Evolutionary conservation across 2,113 vertebrate genomes (phyloP), one percentile per base, ranked within the genome.

Genomic region (Thunnus thynnus): DNA sequence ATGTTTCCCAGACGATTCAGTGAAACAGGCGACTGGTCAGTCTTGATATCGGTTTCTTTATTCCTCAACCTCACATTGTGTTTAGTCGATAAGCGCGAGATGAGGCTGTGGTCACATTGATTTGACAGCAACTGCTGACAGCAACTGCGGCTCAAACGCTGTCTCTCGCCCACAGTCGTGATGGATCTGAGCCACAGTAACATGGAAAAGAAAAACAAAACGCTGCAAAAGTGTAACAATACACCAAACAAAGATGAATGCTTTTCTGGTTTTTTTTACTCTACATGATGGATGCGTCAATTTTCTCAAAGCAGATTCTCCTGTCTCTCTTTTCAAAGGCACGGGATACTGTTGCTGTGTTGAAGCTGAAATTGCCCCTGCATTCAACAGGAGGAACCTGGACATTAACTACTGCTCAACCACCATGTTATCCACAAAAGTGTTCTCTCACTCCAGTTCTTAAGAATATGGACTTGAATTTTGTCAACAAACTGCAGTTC

Each of bases 321-420:
- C 56, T 90, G 60, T 82, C 12, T 88, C 20, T 91, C 65, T 80
- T 82, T 89, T 82, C 72, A 82, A 75, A 92, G 92, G 78, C 13
- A 1, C 76, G 68, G 84, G 69, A 73, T 64, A 14, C 65, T 65
- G 72, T 12, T 41, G 41, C 30, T 71, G 77, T 18, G 27, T 8
- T 51, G 18, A n/a, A 30, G 44, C 14, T 87, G 84, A 67, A 76
- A 69, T 62, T 30, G 55, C 27, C 8, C 41, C 62, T 48, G 64
- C 25, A 1, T 50, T 65, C 78, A 61, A 65, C 71, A 36, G 52
- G 72, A 78, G 30, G 61, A 84, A 51, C 52, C 66, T 83, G 76
- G 72, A 69, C 68, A 50, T 58, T 64, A 20, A 65, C 56, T 36
- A 8, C 56, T 72, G 54, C 72, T 76, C 72, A 54, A 14, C 58